Evolutionary conservation across 2,113 vertebrate species (phyloP).

Genomic region (Tetraodon nigroviridis): DNA sequence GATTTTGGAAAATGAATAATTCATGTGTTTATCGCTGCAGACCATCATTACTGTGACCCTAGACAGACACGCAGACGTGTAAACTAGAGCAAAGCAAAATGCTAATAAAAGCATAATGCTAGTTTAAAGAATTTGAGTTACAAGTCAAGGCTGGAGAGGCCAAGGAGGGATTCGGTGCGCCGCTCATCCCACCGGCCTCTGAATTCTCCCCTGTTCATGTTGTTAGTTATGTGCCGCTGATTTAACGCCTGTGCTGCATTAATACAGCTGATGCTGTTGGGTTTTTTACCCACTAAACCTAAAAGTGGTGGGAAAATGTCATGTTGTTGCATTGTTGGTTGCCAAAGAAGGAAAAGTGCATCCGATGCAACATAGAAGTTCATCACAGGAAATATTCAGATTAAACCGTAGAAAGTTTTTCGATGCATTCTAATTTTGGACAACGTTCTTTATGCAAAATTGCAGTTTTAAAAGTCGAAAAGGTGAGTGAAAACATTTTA

Average conservation of each 20-base stretch:
- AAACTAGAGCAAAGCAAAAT: constrained; percentile 1
- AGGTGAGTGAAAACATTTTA: constrained; percentile 1
- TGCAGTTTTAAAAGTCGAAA: background rate
- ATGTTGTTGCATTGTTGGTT: too few species aligned
- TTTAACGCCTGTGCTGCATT: too few species aligned
- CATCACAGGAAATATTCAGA: background rate
- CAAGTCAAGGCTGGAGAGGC: background rate
- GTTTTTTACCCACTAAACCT: too few species aligned
- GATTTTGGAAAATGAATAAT: constrained; percentile 49
- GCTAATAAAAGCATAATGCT: background rate
- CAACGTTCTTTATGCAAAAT: background rate
- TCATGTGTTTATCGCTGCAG: constrained; percentile 35
- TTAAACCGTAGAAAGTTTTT: background rate
- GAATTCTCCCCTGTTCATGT: background rate
- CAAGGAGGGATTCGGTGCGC: too few species aligned
- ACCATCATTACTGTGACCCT: constrained; percentile 38
- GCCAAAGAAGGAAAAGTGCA: too few species aligned
- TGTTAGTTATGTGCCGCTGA: too few species aligned
- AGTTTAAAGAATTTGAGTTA: constrained; percentile 1
- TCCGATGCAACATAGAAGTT: too few species aligned
- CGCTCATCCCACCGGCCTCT: background rate
- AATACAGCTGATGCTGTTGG: too few species aligned
- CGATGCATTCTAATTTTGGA: background rate
- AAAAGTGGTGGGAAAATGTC: too few species aligned
- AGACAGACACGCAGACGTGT: constrained; percentile 4